Evolutionary conservation across 1,140 invertebrate genomes (phyloP).

Genomic region (Tetramorium parvispinum): DNA sequence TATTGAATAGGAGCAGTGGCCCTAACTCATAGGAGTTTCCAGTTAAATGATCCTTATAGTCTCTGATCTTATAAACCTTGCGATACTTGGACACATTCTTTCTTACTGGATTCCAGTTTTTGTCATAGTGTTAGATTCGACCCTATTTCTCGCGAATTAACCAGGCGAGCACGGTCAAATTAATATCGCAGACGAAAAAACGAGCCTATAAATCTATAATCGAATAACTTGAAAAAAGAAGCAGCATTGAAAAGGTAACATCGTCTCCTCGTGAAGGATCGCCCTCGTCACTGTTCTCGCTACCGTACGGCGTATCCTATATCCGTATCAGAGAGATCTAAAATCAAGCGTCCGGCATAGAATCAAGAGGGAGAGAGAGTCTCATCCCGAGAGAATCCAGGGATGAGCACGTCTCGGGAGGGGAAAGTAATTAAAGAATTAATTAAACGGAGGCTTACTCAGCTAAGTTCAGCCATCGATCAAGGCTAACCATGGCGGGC

Average conservation of each 20-base stretch:
- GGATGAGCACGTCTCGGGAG: conserved; percentile 37
- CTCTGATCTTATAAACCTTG: not conserved
- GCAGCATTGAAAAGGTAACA: conserved; percentile 13
- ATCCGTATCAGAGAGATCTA: conserved; percentile 70
- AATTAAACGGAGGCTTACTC: conserved; percentile 81
- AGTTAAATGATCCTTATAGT: not conserved
- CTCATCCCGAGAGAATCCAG: conserved; percentile 3
- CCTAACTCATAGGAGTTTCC: too few relatives aligned
- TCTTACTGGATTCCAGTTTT: not conserved
- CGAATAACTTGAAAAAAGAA: conserved; percentile 19
- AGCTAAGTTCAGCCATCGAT: conserved; percentile 80
- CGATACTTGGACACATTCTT: not conserved
- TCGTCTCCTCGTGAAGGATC: conserved; percentile 38
- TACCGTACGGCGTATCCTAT: conserved; percentile 60
- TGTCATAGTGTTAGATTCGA: not conserved
- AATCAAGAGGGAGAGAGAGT: conserved; percentile 24
- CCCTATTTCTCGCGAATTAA: conserved; percentile 38
- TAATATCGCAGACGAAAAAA: conserved; percentile 16
- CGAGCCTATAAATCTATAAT: conserved; percentile 11
- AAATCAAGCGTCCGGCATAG: conserved; percentile 59
- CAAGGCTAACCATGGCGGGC: conserved; percentile 76
- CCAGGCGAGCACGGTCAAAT: not conserved
- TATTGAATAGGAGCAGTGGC: too few relatives aligned
- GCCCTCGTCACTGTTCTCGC: conserved; percentile 46
- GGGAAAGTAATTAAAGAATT: conserved; percentile 81